Conservation (phyloP, 2,797 vertebrate species). For the Gallinago stenura region DNA sequence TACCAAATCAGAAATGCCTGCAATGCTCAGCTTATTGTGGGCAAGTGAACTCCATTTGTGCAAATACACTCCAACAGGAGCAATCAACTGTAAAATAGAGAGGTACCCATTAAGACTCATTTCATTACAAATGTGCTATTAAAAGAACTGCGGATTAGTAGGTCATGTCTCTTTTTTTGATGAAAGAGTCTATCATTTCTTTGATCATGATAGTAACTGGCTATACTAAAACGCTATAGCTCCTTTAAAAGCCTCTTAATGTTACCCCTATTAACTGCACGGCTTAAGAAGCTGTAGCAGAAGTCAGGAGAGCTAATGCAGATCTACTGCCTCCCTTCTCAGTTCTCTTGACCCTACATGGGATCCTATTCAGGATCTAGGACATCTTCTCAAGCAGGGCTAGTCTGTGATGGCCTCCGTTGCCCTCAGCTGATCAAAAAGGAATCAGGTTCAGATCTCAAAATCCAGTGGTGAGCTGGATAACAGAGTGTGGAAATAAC, state of each 20-base stretch:
- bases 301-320: neutral
- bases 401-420: neutral
- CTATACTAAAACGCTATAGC: neutral
- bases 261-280: neutral
- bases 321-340: neutral
- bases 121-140: constrained; percentile 23
- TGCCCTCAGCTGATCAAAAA: neutral
- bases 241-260: constrained; percentile 23
- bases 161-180: constrained; percentile 18
- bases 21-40: neutral
- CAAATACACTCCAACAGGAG: neutral
- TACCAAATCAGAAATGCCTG: neutral
- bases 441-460: neutral
- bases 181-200: constrained; percentile 16
- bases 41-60: constrained; percentile 25
- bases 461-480: neutral
- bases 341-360: neutral
- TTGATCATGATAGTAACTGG: constrained; percentile 28
- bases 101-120: constrained; percentile 33
- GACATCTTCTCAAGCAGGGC: neutral
- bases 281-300: neutral
- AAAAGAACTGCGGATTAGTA: constrained; percentile 43
- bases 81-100: constrained; percentile 44
- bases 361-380: neutral
- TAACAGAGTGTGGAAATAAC: neutral